phyloP scores from a whole-genome alignment of 1,140 invertebrate genomes.

The Tachypleus tridentatus region DNA sequence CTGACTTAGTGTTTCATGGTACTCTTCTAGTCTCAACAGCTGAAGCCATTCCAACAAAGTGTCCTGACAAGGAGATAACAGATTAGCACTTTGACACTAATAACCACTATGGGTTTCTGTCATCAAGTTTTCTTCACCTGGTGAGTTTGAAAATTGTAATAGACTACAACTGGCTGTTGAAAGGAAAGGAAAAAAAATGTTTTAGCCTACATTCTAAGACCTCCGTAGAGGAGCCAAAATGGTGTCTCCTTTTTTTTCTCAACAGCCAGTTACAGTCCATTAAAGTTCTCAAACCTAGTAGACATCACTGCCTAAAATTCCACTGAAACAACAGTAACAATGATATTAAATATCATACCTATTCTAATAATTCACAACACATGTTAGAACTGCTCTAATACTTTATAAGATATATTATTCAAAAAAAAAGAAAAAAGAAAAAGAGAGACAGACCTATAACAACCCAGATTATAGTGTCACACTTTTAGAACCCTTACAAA shows the following conservation, averaged over 20 bases:
- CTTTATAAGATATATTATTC: neutral
- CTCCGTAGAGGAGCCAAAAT: neutral
- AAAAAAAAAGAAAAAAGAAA: neutral
- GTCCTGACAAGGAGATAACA: constrained; percentile 42
- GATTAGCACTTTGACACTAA: neutral
- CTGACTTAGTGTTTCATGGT: constrained; percentile 67
- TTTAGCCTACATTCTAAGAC: neutral
- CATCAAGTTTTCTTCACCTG: neutral
- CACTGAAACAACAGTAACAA: no score
- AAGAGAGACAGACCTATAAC: neutral
- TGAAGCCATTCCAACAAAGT: constrained; percentile 86
- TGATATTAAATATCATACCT: no score
- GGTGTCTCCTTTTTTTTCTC: neutral
- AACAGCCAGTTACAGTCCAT: no score
- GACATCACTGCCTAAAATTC: no score
- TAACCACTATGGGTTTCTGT: neutral
- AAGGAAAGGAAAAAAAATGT: neutral
- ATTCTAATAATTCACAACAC: no score
- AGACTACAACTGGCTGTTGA: neutral
- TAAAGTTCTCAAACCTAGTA: no score
- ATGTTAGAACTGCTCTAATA: no score
- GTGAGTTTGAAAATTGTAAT: constrained; percentile 2
- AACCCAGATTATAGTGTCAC: neutral
- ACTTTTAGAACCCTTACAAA: neutral
- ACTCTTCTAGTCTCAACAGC: constrained; percentile 78